A percentile compares a stretch with the other conserved stretches of the same genome.
Evolutionary conservation across 2,888 invertebrate genomes (phyloP).

Genomic region (Herminia tarsipennalis): DNA sequence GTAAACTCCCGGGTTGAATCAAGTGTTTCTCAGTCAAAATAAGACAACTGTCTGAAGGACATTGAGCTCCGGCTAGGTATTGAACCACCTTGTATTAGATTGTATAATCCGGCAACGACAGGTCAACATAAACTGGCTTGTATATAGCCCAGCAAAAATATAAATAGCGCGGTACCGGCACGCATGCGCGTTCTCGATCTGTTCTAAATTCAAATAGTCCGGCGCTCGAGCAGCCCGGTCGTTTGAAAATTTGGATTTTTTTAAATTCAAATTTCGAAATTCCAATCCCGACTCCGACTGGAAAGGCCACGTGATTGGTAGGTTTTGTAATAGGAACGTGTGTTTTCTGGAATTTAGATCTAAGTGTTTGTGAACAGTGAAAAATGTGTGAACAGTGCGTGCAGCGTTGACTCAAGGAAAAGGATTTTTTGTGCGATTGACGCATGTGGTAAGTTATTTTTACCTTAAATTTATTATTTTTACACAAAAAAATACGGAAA

Average conservation of each 20-base stretch:
- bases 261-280: slow-evolving; percentile 48
- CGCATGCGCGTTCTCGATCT: slow-evolving; percentile 59
- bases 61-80: slow-evolving; percentile 44
- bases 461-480: slow-evolving; percentile 16
- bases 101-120: slow-evolving; percentile 17
- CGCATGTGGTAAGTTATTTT: slow-evolving; percentile 59
- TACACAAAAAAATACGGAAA: not conserved
- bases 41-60: slow-evolving; percentile 32
- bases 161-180: slow-evolving; percentile 64
- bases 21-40: slow-evolving; percentile 57
- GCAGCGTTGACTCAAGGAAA: slow-evolving; percentile 59
- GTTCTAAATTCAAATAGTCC: slow-evolving; percentile 74
- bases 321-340: slow-evolving; percentile 26
- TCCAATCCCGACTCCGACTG: slow-evolving; percentile 69
- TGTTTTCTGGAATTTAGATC: slow-evolving; percentile 43
- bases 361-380: slow-evolving; percentile 60
- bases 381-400: slow-evolving; percentile 78
- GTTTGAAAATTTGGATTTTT: slow-evolving; percentile 53
- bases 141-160: slow-evolving; percentile 70
- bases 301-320: slow-evolving; percentile 67
- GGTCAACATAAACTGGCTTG: slow-evolving; percentile 50
- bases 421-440: slow-evolving; percentile 52
- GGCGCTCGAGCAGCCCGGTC: slow-evolving; percentile 74
- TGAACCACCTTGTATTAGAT: slow-evolving; percentile 16
- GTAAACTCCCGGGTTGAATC: slow-evolving; percentile 49